A percentile compares a stretch with the other conserved stretches of the same genome.
phyloP scores from a whole-genome alignment of 92 coral and sea anemone genomes.

The Phenganax subtilis region DNA sequence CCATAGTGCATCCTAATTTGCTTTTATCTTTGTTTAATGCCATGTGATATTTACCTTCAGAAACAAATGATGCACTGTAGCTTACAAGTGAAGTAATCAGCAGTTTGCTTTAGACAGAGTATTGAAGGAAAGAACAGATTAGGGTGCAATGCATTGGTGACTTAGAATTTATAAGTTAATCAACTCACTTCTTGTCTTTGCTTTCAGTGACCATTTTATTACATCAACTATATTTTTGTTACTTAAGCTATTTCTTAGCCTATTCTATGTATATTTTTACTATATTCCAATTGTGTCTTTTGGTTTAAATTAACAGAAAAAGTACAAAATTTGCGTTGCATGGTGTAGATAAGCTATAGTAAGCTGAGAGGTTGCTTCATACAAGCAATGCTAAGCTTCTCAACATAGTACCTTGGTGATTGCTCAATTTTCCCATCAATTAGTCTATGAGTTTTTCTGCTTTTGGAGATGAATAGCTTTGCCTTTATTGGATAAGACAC shows the following conservation, averaged over 20 bases:
- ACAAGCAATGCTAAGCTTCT: slow-evolving; percentile 23
- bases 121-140: not conserved
- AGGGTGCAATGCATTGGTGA: not conserved
- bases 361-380: slow-evolving; percentile 22
- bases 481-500: slow-evolving; percentile 22
- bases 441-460: not conserved
- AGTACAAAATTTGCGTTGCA: not conserved
- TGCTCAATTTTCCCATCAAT: slow-evolving; percentile 4
- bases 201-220: not conserved
- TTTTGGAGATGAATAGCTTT: slow-evolving; percentile 19
- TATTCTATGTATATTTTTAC: not conserved
- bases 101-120: not conserved
- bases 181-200: not conserved
- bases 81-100: not conserved
- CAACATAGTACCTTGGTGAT: slow-evolving; percentile 13
- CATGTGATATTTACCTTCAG: not conserved
- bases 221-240: not conserved
- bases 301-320: not conserved
- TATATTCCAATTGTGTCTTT: not conserved
- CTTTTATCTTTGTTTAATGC: not conserved
- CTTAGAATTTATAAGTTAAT: not conserved
- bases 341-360: not conserved
- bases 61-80: not conserved
- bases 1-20: not conserved
- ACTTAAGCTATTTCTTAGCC: not conserved